Evolutionary conservation across 2,888 invertebrate genomes (phyloP).

Genomic region (Amphipoea lucens): DNA sequence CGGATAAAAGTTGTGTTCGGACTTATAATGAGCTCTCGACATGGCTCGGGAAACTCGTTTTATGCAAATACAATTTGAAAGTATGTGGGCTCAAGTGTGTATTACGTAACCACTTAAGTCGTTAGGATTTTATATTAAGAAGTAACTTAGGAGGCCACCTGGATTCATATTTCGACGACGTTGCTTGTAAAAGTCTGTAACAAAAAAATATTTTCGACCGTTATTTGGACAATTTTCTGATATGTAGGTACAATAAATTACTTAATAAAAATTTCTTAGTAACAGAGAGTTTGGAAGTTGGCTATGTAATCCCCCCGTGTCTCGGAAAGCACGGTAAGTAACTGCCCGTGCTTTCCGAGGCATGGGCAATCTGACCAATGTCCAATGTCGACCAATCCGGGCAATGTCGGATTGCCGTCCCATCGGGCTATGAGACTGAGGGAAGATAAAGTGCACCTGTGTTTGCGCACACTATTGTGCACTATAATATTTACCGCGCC

Average conservation of each 20-base stretch:
- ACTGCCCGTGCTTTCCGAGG: no score
- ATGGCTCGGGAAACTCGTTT: conserved; percentile 45
- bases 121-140: conserved; percentile 18
- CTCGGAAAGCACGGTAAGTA: no score
- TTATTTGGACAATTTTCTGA: not conserved
- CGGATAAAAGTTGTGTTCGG: conserved; percentile 59
- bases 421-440: no score
- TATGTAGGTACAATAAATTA: not conserved
- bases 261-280: no score
- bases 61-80: conserved; percentile 45
- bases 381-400: no score
- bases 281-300: no score
- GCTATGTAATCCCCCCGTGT: no score
- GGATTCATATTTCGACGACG: conserved; percentile 7
- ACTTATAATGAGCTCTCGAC: conserved; percentile 64
- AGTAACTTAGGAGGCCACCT: conserved; percentile 11
- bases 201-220: not conserved
- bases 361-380: no score
- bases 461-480: no score
- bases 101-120: conserved; percentile 33
- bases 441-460: no score
- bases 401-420: no score
- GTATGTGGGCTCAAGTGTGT: conserved; percentile 29
- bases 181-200: not conserved
- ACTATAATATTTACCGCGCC: no score